Evolutionary conservation across 1,140 invertebrate genomes (phyloP).

Genomic region (Megalopta genalis): DNA sequence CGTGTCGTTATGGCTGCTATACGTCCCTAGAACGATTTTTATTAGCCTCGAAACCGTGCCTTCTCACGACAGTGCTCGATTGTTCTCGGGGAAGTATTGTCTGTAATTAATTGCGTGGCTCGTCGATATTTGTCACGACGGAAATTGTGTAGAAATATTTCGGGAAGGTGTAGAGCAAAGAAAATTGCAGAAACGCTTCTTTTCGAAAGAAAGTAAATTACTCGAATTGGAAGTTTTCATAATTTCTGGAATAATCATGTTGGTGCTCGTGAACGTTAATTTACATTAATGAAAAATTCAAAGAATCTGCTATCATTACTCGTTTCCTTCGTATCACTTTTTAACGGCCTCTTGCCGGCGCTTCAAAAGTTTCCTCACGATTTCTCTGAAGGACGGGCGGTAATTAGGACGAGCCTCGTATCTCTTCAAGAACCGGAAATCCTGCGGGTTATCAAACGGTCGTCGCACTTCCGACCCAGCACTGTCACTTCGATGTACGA

Average conservation of each 20-base stretch:
- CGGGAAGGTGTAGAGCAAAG: neutral
- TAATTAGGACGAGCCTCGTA: slow-evolving; percentile 65
- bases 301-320: slow-evolving; percentile 31
- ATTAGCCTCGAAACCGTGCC: slow-evolving; percentile 65
- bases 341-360: slow-evolving; percentile 42
- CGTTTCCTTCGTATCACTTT: slow-evolving; percentile 44
- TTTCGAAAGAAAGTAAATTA: neutral
- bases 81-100: slow-evolving; percentile 35
- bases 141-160: neutral
- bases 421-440: slow-evolving; percentile 65
- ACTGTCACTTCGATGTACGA: slow-evolving; percentile 15
- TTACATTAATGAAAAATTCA: slow-evolving; percentile 36
- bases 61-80: slow-evolving; percentile 57
- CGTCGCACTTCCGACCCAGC: slow-evolving; percentile 58
- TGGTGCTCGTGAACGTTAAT: slow-evolving; percentile 14
- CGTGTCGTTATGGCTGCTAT: slow-evolving; percentile 72
- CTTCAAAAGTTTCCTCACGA: slow-evolving; percentile 50
- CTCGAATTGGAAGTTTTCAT: too few species aligned
- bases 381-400: slow-evolving; percentile 57
- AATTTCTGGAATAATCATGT: neutral
- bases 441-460: slow-evolving; percentile 67
- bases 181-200: neutral
- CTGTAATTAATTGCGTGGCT: slow-evolving; percentile 45
- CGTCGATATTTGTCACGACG: slow-evolving; percentile 30
- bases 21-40: slow-evolving; percentile 71